A percentile compares a stretch with the other conserved stretches of the same genome.
These are phyloP conservation scores for Rhorus exstirpatorius DNA, from an alignment of 2,888 invertebrate species.

Conservation along the genomic window DNA sequence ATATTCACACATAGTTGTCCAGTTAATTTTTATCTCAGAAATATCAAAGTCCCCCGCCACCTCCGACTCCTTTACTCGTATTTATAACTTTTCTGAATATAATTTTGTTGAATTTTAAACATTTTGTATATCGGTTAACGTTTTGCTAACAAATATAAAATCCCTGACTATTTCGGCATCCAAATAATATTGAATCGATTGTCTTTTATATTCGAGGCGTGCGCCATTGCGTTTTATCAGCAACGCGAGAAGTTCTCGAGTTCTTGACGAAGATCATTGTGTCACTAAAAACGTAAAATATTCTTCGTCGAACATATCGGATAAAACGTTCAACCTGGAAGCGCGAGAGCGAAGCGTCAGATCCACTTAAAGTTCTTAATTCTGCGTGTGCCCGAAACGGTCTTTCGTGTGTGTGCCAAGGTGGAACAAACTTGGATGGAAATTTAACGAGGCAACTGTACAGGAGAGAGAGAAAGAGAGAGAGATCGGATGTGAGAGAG, in stretches of 20 bases:
- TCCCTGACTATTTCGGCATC: too few relatives aligned
- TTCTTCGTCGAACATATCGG: too few relatives aligned
- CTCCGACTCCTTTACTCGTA: slow-evolving; percentile 4
- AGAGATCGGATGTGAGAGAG: slow-evolving; percentile 21
- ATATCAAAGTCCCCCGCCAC: neutral
- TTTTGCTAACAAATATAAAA: too few relatives aligned
- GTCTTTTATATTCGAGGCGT: too few relatives aligned
- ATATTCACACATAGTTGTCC: neutral
- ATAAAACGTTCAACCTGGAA: neutral
- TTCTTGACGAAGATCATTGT: too few relatives aligned
- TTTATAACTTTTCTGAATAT: neutral
- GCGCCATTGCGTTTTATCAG: too few relatives aligned
- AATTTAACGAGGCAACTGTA: slow-evolving; percentile 29
- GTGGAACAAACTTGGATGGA: slow-evolving; percentile 21
- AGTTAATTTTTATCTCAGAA: slow-evolving; percentile 18
- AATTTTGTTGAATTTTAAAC: too few relatives aligned
- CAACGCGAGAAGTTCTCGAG: too few relatives aligned
- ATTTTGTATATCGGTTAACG: too few relatives aligned
- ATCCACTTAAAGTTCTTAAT: slow-evolving; percentile 6
- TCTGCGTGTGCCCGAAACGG: neutral
- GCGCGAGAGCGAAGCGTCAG: neutral
- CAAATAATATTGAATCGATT: too few relatives aligned
- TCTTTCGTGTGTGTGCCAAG: neutral
- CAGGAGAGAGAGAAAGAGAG: slow-evolving; percentile 25
- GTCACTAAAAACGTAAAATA: too few relatives aligned